Base-by-base conservation (phyloP, 2,113 vertebrate species). In the Dicentrarchus labrax region DNA sequence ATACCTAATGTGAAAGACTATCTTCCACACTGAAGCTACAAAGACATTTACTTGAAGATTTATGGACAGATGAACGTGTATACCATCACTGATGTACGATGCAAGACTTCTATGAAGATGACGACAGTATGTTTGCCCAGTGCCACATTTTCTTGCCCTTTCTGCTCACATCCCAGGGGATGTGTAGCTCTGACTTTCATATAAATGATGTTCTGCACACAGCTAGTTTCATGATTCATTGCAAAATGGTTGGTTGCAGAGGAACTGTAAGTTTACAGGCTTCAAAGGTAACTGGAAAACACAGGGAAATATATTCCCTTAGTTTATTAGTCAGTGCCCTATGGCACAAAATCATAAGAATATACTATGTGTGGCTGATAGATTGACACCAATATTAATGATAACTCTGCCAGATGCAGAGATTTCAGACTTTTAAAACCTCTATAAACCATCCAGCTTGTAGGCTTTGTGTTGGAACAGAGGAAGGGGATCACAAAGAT, bases 221-320 rank as follows among this genome's bases (percentile, higher is more conserved):
- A 43, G 70, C 16, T 61, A 76, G 57, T 69, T 62, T 72, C 17
- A 75, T 83, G 62, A 74, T 57, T 77, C 53, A 47, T 61, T 51
- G 67, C 53, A 67, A 66, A 65, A 13, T 3, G 21, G 9, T 13
- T 54, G 76, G 67, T 16, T 74, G 24, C 72, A 51, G 60, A 56
- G 71, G 51, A 69, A 8, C 64, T 24, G 13, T 59, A 68, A 57
- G 30, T 79, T 70, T 71, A 57, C 30, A 70, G 41, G 56, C 82
- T 89, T 82, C 66, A 85, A 76, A 78, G 9, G 65, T 59, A 56
- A 48, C 64, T 60, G 56, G 12, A 53, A 73, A 81, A 75, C 51
- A 77, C 65, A 75, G 24, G 22, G 60, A 43, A 17, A 21, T 60
- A 12, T 56, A 64, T 62, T 38, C 19, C n/a, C 43, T 22, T 13